Conservation (phyloP, 2,888 invertebrate species). For the Hedychridium roseum region DNA sequence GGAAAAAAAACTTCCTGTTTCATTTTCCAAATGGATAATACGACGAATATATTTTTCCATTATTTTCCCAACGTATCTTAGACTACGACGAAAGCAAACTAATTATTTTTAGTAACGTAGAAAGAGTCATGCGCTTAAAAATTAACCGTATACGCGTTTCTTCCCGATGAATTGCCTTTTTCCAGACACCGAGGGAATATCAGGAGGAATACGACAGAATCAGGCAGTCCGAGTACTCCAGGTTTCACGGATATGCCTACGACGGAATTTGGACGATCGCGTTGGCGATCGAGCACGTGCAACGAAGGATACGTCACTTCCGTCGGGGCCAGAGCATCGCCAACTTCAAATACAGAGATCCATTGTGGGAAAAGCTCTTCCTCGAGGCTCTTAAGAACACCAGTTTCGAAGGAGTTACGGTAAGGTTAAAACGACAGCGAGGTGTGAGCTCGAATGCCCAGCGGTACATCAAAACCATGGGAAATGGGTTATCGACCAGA, state of each 20-base stretch:
- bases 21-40: too few species aligned
- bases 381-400: slow-evolving; percentile 89
- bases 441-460: too few species aligned
- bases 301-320: slow-evolving; percentile 74
- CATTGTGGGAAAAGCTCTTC: slow-evolving; percentile 87
- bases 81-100: too few species aligned
- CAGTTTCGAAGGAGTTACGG: slow-evolving; percentile 92
- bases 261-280: slow-evolving; percentile 99
- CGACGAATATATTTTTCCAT: too few species aligned
- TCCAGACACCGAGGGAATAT: slow-evolving; percentile 89
- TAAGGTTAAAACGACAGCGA: too few species aligned
- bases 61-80: too few species aligned
- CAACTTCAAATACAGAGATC: slow-evolving; percentile 86
- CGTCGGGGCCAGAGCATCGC: slow-evolving; percentile 81
- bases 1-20: too few species aligned
- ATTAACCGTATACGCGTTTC: too few species aligned
- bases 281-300: slow-evolving; percentile 89
- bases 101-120: too few species aligned
- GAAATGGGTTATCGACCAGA: too few species aligned
- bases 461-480: too few species aligned
- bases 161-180: not conserved
- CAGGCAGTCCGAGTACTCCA: slow-evolving; percentile 84
- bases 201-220: slow-evolving; percentile 83
- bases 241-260: slow-evolving; percentile 98
- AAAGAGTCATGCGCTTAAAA: too few species aligned